Evolutionary conservation across 2,797 vertebrate species (phyloP), one percentile per base, ranked within the genome.

Genomic region (Halcyon chelicuti): DNA sequence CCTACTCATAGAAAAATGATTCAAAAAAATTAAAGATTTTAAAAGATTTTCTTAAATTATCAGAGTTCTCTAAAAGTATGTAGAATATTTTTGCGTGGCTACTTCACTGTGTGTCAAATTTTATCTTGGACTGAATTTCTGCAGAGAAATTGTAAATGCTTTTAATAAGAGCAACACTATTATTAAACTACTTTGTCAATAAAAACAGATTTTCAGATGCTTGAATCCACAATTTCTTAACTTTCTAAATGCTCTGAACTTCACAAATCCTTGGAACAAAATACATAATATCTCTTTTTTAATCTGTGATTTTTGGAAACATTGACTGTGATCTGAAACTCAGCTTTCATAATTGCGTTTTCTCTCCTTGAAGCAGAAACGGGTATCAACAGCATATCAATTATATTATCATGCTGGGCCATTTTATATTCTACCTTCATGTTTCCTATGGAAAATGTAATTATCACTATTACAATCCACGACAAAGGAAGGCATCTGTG

Each of bases 141-240:
- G 82, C 40, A 96, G 90, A 42, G 35, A 96, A 95, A 93, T 57
- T 68, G 73, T 51, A 90, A 91, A 76, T 5, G 2, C 28, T 95
- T 95, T 95, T 92, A 94, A 55, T 88, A 92, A 80, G 22, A 92
- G 18, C 90, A 54, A 60, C 60, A 62, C 67, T 78, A 35, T 92
- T 90, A 94, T 95, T 96, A 95, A 94, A 81, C 62, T 73, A 62
- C 19, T 87, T 91, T 91, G 76, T 88, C 71, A 47, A 97, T 93
- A 95, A 94, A 94, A 54, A 39, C 7, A 85, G 74, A 80, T 93
- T 95, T 91, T 91, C 67, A 66, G 65, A 72, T 75, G 55, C n/a
- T 66, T 93, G 63, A 87, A 91, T 93, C 80, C 65, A 95, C 29
- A 71, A 13, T 73, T 84, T 87, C 40, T 79, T 95, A 68, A 92